These are phyloP conservation scores for Tyrophagus putrescentiae DNA, from an alignment of 1,140 invertebrate species.

Conservation along the genomic window DNA sequence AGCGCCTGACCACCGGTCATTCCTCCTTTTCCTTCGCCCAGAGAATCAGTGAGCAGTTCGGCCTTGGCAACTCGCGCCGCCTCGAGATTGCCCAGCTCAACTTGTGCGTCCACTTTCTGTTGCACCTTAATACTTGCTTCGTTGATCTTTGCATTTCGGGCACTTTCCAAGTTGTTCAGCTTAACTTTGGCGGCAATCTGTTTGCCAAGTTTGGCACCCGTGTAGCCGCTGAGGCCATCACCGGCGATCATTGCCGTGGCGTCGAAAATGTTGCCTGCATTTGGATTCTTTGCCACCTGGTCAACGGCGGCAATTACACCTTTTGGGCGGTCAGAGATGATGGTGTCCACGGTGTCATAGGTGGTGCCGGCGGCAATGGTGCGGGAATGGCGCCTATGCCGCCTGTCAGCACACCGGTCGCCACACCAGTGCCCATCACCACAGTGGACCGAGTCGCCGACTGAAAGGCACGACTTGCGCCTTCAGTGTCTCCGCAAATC, in stretches of 20 bases:
- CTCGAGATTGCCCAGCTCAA: neutral
- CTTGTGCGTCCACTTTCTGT: neutral
- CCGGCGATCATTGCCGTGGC: neutral
- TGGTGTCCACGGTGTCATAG: neutral
- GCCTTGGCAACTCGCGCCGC: slow-evolving; percentile 3
- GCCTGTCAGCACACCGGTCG: neutral
- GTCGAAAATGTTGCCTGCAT: slow-evolving; percentile 3
- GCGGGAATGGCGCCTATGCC: neutral
- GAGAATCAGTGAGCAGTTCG: neutral
- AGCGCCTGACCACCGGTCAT: too few relatives aligned
- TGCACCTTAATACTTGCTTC: too few relatives aligned
- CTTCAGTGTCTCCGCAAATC: slow-evolving; percentile 23
- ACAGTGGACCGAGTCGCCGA: slow-evolving; percentile 21
- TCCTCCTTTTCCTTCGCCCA: too few relatives aligned
- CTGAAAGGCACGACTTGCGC: slow-evolving; percentile 25
- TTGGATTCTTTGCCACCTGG: neutral
- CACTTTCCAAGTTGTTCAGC: neutral
- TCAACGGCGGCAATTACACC: neutral
- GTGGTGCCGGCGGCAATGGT: neutral
- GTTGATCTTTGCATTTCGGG: neutral
- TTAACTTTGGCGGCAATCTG: neutral
- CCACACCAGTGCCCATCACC: slow-evolving; percentile 13
- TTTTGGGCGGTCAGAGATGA: neutral
- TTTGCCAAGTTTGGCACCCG: neutral
- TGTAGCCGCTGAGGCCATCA: slow-evolving; percentile 3